Evolutionary conservation across 2,888 invertebrate species (phyloP).

Genomic region (Rhimphoctona megacephalus): DNA sequence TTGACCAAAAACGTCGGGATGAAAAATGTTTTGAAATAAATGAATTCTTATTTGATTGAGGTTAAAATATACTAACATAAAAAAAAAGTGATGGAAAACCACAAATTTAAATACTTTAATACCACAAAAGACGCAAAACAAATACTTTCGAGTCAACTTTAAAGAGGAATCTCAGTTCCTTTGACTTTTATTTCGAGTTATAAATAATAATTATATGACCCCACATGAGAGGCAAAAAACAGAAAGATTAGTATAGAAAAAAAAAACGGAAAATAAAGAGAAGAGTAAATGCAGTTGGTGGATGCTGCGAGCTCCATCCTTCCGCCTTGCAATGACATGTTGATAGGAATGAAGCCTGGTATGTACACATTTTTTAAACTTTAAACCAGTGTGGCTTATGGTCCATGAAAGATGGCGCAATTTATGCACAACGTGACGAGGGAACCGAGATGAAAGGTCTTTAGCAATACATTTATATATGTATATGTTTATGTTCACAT

Average conservation of each 20-base stretch:
- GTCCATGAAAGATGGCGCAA: conserved; percentile 60
- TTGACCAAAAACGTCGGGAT: neutral
- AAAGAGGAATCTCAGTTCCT: neutral
- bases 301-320: conserved; percentile 1
- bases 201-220: neutral
- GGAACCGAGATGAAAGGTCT: conserved; percentile 24
- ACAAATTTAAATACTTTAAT: neutral
- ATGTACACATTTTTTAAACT: conserved; percentile 43
- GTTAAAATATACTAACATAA: neutral
- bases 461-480: conserved; percentile 5
- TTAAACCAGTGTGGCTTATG: conserved; percentile 51
- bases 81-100: neutral
- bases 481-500: neutral
- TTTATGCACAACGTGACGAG: conserved; percentile 57
- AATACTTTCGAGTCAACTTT: neutral
- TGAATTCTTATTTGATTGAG: neutral
- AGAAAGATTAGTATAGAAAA: conserved; percentile 4
- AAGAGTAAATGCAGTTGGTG: conserved; percentile 2
- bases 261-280: neutral
- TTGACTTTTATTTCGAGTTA: neutral
- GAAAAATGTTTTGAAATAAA: neutral
- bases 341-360: conserved; percentile 1
- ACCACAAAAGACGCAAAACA: neutral
- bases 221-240: neutral
- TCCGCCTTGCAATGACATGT: conserved; percentile 1